These are phyloP conservation scores for Tetragnatha montana DNA, from an alignment of 2,888 invertebrate species.

Conservation along the genomic window DNA sequence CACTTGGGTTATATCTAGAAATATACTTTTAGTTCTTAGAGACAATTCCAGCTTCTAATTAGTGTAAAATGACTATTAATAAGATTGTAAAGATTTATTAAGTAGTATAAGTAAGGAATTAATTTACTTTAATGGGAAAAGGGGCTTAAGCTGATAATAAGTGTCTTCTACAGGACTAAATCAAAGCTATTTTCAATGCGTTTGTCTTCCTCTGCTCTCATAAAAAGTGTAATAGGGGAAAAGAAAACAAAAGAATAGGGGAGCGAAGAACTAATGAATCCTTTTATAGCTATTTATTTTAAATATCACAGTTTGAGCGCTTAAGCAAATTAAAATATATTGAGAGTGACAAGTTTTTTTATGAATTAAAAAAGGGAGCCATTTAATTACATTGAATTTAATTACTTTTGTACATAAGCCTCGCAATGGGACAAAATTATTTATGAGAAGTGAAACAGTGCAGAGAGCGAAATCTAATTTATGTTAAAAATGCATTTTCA, in stretches of 20 bases:
- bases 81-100: slow-evolving; percentile 43
- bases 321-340: slow-evolving; percentile 24
- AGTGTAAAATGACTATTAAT: slow-evolving; percentile 14
- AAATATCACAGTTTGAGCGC: neutral
- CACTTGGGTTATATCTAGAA: neutral
- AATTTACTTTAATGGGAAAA: slow-evolving; percentile 33
- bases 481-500: neutral
- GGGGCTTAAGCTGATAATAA: slow-evolving; percentile 12
- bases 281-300: slow-evolving; percentile 14
- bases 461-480: neutral
- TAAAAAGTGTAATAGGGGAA: neutral
- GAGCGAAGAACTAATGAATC: slow-evolving; percentile 16
- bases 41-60: slow-evolving; percentile 17
- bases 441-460: neutral
- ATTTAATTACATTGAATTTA: slow-evolving; percentile 5
- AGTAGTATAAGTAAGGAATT: slow-evolving; percentile 31
- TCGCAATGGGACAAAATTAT: neutral
- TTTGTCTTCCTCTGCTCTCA: neutral
- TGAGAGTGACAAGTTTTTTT: slow-evolving; percentile 8
- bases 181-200: slow-evolving; percentile 26
- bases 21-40: neutral
- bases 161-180: slow-evolving; percentile 22
- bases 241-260: neutral
- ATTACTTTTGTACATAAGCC: neutral
- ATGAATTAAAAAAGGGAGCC: neutral